Percentiles rank a stretch among this genome's conserved stretches.
Conservation (phyloP, 2,113 vertebrate species). For the Ceuthmochares aereus region DNA sequence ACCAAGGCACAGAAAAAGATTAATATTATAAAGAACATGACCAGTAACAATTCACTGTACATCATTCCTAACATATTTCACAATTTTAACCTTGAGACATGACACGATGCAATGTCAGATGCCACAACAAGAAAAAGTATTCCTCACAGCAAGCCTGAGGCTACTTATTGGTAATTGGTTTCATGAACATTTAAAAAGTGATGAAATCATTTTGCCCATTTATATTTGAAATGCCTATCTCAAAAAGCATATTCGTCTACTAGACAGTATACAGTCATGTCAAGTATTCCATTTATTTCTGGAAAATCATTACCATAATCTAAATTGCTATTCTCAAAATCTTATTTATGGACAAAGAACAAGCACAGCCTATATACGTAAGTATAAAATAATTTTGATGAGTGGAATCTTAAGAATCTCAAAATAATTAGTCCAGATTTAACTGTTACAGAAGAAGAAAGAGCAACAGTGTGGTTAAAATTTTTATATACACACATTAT, state of each 20-base stretch:
- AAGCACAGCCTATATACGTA: not conserved
- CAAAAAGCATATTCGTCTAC: not conserved
- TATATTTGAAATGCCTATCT: conserved; percentile 4
- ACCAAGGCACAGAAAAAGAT: not conserved
- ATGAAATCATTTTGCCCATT: not conserved
- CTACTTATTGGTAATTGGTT: conserved; percentile 33
- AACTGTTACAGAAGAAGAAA: not conserved
- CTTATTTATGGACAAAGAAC: not conserved
- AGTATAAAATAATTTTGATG: not conserved
- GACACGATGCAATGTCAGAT: not conserved
- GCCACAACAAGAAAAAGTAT: not conserved
- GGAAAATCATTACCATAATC: not conserved
- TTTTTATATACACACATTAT: not conserved
- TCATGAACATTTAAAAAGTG: not conserved
- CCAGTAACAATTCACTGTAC: not conserved
- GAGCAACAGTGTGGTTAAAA: not conserved
- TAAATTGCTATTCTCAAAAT: not conserved
- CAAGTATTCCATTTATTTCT: not conserved
- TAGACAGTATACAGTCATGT: not conserved
- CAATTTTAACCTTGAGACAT: conserved; percentile 25
- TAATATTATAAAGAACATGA: not conserved
- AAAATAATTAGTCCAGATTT: not conserved
- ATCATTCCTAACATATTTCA: not conserved
- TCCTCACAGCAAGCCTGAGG: not conserved
- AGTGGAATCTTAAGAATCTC: not conserved